Evolutionary conservation across 2,888 invertebrate species (phyloP), one percentile per base, ranked within the genome.

Genomic region (Megalurothrips usitatus): DNA sequence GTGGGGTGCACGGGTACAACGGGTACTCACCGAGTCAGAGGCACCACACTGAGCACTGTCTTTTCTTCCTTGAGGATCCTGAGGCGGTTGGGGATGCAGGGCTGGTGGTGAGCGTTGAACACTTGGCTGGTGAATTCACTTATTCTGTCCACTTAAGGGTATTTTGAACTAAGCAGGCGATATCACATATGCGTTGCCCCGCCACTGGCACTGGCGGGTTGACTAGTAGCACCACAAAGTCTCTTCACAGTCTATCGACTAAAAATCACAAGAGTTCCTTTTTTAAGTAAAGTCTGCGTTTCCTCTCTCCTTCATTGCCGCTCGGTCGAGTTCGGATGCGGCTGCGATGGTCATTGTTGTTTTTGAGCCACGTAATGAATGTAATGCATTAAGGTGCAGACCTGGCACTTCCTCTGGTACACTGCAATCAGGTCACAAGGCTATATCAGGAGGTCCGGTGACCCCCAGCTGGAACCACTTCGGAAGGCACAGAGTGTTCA

Each of bases 351-450:
- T 75, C 58, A 75, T 75, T 75, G 68, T 68, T 68, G 68, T 75
- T 75, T 75, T 75, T 75, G 68, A 75, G 26, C 26, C 68, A 75
- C 68, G 26, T 75, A 26, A 26, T 75, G 11, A 75, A 75, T 75
- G 68, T 75, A 75, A 75, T 75, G 68, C 68, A 26, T 75, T 26
- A 75, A 75, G 68, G 68, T 75, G 68, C 68, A 75, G 68, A 75
- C 68, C 68, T 75, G 68, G 68, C 68, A 75, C 68, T 75, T 75
- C 68, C 68, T 75, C 68, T 75, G 68, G 68, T 75, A 75, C 68
- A 75, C 68, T 75, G 68, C 68, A 75, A 75, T 75, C 68, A 75
- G 68, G 68, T 75, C 68, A 75, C 68, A 75, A 26, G 68, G 68
- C 68, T 75, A 75, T 75, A 75, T 75, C 26, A 75, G 68, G 68